These are phyloP conservation scores for Porites lutea DNA, from an alignment of 64 coral and sea anemone genomes.

Conservation along the genomic window DNA sequence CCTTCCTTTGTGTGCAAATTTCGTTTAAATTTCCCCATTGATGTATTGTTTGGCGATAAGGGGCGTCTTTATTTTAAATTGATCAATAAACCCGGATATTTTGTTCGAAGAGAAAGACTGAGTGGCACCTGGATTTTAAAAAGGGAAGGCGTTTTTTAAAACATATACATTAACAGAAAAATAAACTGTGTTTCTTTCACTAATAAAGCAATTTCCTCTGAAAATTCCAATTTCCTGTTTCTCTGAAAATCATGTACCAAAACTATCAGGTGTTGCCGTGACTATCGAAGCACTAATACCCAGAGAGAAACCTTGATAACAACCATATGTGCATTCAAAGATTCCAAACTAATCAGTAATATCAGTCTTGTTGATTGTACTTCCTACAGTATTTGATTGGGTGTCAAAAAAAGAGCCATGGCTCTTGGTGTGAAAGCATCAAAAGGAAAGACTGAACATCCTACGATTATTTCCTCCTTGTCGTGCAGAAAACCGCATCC, in stretches of 20 bases:
- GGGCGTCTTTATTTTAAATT: not conserved
- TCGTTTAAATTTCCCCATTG: not conserved
- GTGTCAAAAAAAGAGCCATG: too few species aligned
- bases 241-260: too few species aligned
- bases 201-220: too few species aligned
- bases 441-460: too few species aligned
- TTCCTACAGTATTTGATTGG: too few species aligned
- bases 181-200: not conserved
- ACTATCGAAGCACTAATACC: too few species aligned
- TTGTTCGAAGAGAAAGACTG: not conserved
- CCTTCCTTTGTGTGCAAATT: constrained; percentile 29
- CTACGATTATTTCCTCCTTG: too few species aligned
- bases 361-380: too few species aligned
- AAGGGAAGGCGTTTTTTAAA: not conserved
- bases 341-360: not conserved
- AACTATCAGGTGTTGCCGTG: too few species aligned
- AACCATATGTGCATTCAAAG: not conserved
- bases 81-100: not conserved
- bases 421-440: too few species aligned
- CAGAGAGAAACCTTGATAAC: not conserved
- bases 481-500: too few species aligned
- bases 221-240: too few species aligned
- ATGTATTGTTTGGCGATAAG: not conserved
- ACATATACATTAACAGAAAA: not conserved
- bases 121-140: not conserved